A percentile compares a stretch with the other conserved stretches of the same genome.
Evolutionary conservation across 2,888 invertebrate species (phyloP).

Genomic region (Ochropleura leucogaster): DNA sequence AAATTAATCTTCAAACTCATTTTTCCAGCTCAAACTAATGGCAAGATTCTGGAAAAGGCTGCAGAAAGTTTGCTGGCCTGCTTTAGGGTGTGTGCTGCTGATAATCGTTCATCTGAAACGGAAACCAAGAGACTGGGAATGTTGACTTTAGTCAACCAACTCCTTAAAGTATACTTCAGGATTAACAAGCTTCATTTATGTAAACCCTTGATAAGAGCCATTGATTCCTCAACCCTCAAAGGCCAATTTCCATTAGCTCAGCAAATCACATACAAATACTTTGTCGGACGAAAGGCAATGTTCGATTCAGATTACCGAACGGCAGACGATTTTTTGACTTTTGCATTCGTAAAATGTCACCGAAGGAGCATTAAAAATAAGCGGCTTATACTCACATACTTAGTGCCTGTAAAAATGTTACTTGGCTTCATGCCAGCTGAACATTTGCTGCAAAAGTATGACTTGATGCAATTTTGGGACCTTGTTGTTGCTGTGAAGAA

Average conservation of each 20-base stretch:
- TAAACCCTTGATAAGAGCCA: constrained; percentile 98
- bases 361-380: constrained; percentile 95
- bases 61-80: constrained; percentile 98
- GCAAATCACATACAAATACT: constrained; percentile 99
- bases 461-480: constrained; percentile 97
- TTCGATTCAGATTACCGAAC: constrained; percentile 98
- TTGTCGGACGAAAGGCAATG: constrained; percentile 99
- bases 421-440: constrained; percentile 98
- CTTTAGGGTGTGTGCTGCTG: constrained; percentile 98
- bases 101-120: constrained; percentile 96
- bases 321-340: constrained; percentile 97
- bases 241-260: constrained; percentile 97
- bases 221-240: constrained; percentile 97
- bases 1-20: background rate
- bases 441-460: constrained; percentile 95
- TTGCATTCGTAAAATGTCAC: constrained; percentile 98
- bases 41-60: constrained; percentile 96
- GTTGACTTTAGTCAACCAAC: constrained; percentile 98
- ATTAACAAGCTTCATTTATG: constrained; percentile 97
- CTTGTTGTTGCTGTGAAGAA: constrained; percentile 96
- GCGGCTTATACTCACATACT: constrained; percentile 97
- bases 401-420: constrained; percentile 99
- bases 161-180: constrained; percentile 98
- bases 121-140: constrained; percentile 99
- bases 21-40: constrained; percentile 86